Base-by-base conservation (phyloP, 2,113 vertebrate genomes). In the Campylomormyrus numenius region DNA sequence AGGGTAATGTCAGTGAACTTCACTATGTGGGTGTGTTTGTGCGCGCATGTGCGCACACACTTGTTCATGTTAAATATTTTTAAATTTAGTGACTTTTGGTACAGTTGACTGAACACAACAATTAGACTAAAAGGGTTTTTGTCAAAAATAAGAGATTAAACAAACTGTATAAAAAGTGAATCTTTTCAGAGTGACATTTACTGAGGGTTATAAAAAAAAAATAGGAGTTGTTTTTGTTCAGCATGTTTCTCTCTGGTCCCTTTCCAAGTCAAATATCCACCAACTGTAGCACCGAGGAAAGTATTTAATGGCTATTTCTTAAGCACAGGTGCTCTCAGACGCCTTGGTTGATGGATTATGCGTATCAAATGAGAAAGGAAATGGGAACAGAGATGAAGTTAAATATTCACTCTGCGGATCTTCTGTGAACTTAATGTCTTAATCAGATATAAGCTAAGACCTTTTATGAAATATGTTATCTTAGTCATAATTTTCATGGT, bases 381-480 rank as follows among this genome's bases (percentile, higher is more conserved):
- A 84, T 88, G 45, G 58, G 62, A 48, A 15, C 10, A 45, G 88
- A 89, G 91, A 92, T 92, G 56, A 88, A 83, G 94, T 95, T 93
- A 93, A 94, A 93, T 94, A 92, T 87, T 91, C 87, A 92, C 45
- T 84, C 45, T 84, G 42, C 11, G 9, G 83, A 85, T 24, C 9
- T 19, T 85, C 92, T 93, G 92, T 94, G 92, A 92, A 91, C 94
- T 91, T 93, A 92, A 94, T 94, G 92, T 92, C 88, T 74, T 90
- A 93, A 93, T 94, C 91, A 91, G 92, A 91, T 93, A 90, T 93
- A 94, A 95, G 93, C 93, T 92, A 91, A 95, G 94, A 96, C 96
- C 93, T 77, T 31, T 77, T 95, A 96, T 95, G 95, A 95, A 95
- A 94, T 95, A 94, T 94, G 95, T 96, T 93, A 95, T 91, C 93